These are phyloP conservation scores for Trinectes maculatus DNA, from an alignment of 2,113 vertebrate species.

Conservation along the genomic window DNA sequence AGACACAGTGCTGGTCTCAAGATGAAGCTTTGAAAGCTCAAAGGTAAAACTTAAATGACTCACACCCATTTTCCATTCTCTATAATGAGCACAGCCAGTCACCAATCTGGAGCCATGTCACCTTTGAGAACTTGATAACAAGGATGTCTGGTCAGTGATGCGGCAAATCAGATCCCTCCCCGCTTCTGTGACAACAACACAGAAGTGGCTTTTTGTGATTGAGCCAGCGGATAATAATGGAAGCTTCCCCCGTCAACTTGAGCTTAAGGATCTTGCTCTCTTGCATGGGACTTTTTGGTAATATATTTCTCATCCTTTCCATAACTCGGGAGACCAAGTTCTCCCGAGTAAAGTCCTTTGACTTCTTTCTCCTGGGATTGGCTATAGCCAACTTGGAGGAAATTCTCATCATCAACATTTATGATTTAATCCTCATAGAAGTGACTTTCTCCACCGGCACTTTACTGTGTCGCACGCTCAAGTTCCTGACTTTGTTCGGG, in stretches of 20 bases:
- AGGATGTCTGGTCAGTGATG: conserved; percentile 45
- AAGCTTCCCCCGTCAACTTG: background rate
- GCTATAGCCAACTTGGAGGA: conserved; percentile 73
- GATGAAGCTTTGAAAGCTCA: conserved; percentile 72
- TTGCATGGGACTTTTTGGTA: conserved; percentile 70
- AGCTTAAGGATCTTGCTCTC: conserved; percentile 63
- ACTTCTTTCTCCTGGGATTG: conserved; percentile 78
- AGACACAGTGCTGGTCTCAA: conserved; percentile 50
- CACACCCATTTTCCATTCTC: conserved; percentile 60
- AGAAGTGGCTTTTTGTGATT: background rate
- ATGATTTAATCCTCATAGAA: conserved; percentile 47
- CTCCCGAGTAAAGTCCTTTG: conserved; percentile 72
- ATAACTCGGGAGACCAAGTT: conserved; percentile 50
- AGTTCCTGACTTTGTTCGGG: conserved; percentile 70
- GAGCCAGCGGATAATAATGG: conserved; percentile 40
- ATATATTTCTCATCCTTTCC: conserved; percentile 67
- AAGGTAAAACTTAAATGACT: conserved; percentile 79
- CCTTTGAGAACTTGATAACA: conserved; percentile 59
- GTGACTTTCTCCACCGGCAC: rapidly evolving
- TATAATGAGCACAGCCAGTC: conserved; percentile 72
- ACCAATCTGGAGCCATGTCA: conserved; percentile 28
- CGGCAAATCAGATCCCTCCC: conserved; percentile 22
- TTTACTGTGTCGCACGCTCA: conserved; percentile 60
- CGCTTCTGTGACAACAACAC: conserved; percentile 1
- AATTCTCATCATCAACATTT: conserved; percentile 74